phyloP scores from a whole-genome alignment of 2,797 vertebrate genomes.

The Argyrosomus regius region DNA sequence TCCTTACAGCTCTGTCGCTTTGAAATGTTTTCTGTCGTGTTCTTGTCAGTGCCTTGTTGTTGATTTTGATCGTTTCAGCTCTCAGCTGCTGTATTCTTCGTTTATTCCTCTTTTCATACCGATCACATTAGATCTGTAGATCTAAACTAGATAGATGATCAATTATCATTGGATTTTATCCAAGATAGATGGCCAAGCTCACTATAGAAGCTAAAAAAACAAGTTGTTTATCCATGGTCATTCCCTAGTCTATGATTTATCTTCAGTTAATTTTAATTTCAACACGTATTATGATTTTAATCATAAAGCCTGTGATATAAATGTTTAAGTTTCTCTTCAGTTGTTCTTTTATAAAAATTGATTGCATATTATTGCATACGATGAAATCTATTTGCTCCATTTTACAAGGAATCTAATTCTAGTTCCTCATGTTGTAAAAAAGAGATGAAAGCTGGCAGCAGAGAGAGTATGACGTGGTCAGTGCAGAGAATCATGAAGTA shows the following conservation, averaged over 20 bases:
- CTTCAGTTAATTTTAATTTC: constrained; percentile 3
- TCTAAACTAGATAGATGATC: too few relatives aligned
- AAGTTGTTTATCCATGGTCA: constrained; percentile 22
- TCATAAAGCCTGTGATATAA: constrained; percentile 5
- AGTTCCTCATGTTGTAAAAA: constrained; percentile 49
- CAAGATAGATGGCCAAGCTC: constrained; percentile 10
- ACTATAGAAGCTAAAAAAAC: constrained; percentile 41
- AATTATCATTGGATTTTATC: too few relatives aligned
- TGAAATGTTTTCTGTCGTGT: constrained; percentile 51
- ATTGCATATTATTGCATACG: constrained; percentile 48
- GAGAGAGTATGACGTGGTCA: constrained; percentile 54
- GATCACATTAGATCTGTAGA: constrained; percentile 6
- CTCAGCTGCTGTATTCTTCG: constrained; percentile 34
- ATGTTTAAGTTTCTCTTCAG: constrained; percentile 23
- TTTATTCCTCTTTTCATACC: constrained; percentile 4
- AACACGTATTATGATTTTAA: constrained; percentile 18
- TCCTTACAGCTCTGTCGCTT: constrained; percentile 31
- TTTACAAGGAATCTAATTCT: constrained; percentile 49
- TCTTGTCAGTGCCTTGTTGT: constrained; percentile 56
- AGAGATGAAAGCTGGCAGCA: constrained; percentile 45
- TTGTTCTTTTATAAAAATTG: constrained; percentile 32
- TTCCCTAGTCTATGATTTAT: constrained; percentile 19
- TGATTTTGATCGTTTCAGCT: constrained; percentile 46
- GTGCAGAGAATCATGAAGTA: constrained; percentile 52
- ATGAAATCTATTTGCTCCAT: constrained; percentile 44